These are phyloP conservation scores for Leucosticte australis DNA, from an alignment of 2,113 vertebrate species.

Conservation along the genomic window DNA sequence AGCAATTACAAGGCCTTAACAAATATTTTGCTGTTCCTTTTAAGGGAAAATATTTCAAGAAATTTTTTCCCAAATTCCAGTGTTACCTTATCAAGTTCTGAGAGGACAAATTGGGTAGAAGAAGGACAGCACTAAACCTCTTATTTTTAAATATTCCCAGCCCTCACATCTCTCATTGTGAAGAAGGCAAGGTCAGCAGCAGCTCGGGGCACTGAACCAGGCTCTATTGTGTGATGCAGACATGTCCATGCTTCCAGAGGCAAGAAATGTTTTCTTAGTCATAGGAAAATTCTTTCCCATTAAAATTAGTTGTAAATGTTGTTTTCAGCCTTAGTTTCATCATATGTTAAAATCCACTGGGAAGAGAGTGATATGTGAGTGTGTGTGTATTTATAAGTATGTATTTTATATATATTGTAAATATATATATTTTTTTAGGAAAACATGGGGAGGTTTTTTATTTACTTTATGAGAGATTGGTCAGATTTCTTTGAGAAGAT, in stretches of 20 bases:
- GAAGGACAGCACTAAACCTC: background rate
- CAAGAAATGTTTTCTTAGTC: background rate
- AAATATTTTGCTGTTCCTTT: background rate
- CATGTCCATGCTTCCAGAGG: background rate
- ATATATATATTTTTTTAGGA: background rate
- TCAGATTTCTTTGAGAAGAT: background rate
- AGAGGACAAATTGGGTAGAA: background rate
- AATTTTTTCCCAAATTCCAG: background rate
- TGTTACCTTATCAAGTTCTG: background rate
- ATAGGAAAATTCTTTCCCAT: background rate
- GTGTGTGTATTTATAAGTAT: background rate
- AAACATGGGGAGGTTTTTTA: accelerated
- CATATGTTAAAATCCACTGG: background rate
- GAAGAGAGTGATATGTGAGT: background rate
- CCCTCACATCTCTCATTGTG: background rate
- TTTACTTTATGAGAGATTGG: background rate
- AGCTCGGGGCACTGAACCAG: background rate
- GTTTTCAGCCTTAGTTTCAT: background rate
- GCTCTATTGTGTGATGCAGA: background rate
- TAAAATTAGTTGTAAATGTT: background rate
- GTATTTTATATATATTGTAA: background rate
- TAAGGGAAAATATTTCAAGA: background rate
- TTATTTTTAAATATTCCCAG: background rate
- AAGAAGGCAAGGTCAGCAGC: background rate
- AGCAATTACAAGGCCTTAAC: background rate